phyloP scores from a whole-genome alignment of 1,140 invertebrate species.

The Drosophila kikkawai region DNA sequence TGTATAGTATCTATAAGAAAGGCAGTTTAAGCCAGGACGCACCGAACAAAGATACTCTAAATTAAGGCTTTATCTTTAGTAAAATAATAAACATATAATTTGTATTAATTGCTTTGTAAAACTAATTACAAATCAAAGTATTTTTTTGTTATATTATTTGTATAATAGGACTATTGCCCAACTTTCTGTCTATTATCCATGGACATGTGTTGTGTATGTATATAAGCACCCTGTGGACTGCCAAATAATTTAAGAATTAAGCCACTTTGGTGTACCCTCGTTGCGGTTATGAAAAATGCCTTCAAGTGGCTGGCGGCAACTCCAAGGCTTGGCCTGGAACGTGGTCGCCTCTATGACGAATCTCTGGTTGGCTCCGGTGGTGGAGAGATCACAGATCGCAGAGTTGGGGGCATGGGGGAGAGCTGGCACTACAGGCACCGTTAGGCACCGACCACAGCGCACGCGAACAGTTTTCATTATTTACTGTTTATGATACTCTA shows the following conservation, averaged over 20 bases:
- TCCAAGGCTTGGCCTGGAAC: conserved; percentile 64
- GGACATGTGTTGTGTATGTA: not conserved
- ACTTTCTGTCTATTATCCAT: not conserved
- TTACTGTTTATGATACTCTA: conserved; percentile 56
- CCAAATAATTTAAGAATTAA: conserved; percentile 26
- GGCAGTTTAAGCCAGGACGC: not conserved
- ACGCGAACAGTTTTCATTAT: conserved; percentile 77
- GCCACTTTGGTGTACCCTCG: conserved; percentile 35
- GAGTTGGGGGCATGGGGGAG: not conserved
- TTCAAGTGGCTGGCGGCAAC: conserved; percentile 40
- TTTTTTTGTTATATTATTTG: not conserved
- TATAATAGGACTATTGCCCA: not conserved
- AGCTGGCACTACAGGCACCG: conserved; percentile 67
- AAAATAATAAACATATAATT: not conserved
- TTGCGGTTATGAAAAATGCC: conserved; percentile 41
- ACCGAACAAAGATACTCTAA: conserved; percentile 25
- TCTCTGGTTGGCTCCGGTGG: conserved; percentile 38
- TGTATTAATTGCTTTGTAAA: not conserved
- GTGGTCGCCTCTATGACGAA: conserved; percentile 72
- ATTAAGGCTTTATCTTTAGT: not conserved
- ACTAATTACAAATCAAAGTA: conserved; percentile 1
- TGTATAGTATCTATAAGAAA: conserved; percentile 3
- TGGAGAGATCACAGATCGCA: not conserved
- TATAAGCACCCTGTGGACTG: conserved; percentile 5
- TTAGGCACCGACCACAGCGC: conserved; percentile 66